Base-by-base conservation (phyloP, 1,140 invertebrate genomes). In the Adoxophyes honmai region DNA sequence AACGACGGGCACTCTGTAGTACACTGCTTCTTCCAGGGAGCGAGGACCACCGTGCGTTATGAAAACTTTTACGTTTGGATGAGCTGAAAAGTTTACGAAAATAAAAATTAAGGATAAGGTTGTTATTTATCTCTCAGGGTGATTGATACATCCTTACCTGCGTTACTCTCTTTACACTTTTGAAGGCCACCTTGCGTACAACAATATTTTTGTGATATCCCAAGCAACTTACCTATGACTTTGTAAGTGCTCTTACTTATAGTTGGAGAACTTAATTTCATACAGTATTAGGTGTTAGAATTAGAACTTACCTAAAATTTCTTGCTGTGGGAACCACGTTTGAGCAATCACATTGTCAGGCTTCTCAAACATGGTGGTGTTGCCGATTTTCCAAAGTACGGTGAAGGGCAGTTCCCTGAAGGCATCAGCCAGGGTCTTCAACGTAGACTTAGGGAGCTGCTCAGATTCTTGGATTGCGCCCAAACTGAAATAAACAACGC, bases 31-130 rank as follows among this genome's bases (percentile, higher is more conserved):
- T 60, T 93, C 91, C 6, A 92, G 89, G 54, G 94, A 94, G 18
- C 94, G 86, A 16, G 93, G 73, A 10, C 95, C 95, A 8, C 93
- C 94, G 65, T 95, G 94, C 0, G 93, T 93, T 28, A 96, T 92
- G 62, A 96, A 94, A 0, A 90, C 84, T 68, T 91, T 91, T 0
- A 94, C 86, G 62, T 94, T 94, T 0, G 89, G 88, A 85, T 95
- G 93, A 34, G 91, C 94, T 84, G 74, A 72, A 70, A 62, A 34
- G 21, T 28, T 3, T 6, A 28, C 21, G n/a, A n/a, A n/a, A n/a
- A n/a, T n/a, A n/a, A n/a, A n/a, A n/a, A n/a, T n/a, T n/a, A n/a
- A n/a, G n/a, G n/a, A n/a, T n/a, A n/a, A n/a, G n/a, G n/a, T n/a
- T n/a, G n/a, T n/a, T n/a, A n/a, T n/a, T n/a, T n/a, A n/a, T n/a